Base-by-base conservation (phyloP, 2,113 vertebrate genomes). In the Platichthys flesus region DNA sequence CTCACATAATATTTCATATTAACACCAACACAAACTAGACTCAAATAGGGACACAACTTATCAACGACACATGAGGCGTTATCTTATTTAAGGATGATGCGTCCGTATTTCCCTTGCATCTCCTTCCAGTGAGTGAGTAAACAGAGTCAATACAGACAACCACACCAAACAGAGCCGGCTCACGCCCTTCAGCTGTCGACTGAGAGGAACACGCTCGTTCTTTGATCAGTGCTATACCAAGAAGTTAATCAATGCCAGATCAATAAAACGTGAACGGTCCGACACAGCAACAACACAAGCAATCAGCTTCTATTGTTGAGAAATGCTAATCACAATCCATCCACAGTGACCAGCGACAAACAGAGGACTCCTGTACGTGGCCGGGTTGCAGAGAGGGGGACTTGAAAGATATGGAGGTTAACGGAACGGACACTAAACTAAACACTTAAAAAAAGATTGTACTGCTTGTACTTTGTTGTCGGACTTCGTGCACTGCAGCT, bases 231-330 rank as follows among this genome's bases (percentile, higher is more conserved):
- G 66, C 55, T 31, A 31, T 7, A 15, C 31, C 26, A 12, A 12
- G 63, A 75, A 69, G 72, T 67, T 23, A 45, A 72, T 85, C 83
- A 62, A 79, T 79, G 64, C 3, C 58, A 9, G 55, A 68, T 88
- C 71, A 71, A 87, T 84, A 59, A 2, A 56, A 69, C 60, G 40
- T 66, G 69, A 68, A 80, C 9, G 42, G 31, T 64, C 60, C 47
- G 20, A 54, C 51, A 74, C 5, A 21, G 64, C 60, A 74, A 74
- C 57, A 60, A 68, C 47, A 67, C 70, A 84, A 76, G 71, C 62
- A 83, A 71, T 71, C 64, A 74, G 67, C 63, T 68, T 57, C 65
- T 66, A n/a, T 72, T 84, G 81, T 77, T 62, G 49, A 47, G 56
- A 62, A 83, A 79, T 82, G 81, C 31, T 72, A 71, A 85, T 73